phyloP scores from a whole-genome alignment of 2,797 vertebrate genomes.

The Girardinus metallicus region DNA sequence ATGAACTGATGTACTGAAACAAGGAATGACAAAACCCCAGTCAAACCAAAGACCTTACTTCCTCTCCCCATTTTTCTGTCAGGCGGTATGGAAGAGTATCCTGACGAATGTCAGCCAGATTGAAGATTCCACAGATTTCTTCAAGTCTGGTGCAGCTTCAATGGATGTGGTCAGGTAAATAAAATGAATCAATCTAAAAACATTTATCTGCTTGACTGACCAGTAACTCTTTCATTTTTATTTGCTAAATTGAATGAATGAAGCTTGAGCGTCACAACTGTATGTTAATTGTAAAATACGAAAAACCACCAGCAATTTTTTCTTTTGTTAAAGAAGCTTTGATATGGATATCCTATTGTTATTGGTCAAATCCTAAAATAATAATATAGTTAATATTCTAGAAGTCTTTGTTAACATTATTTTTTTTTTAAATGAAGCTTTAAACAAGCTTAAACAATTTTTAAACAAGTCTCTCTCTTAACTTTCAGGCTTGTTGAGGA shows the following conservation, averaged over 20 bases:
- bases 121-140: conserved; percentile 88
- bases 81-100: conserved; percentile 88
- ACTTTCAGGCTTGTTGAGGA: conserved; percentile 86
- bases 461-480: background rate
- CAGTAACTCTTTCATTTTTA: background rate
- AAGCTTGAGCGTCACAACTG: background rate
- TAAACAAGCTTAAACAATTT: no score
- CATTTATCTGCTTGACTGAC: background rate
- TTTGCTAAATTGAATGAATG: background rate
- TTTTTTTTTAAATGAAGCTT: background rate
- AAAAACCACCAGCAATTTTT: background rate
- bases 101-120: conserved; percentile 81
- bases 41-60: background rate
- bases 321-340: background rate
- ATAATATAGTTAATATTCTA: background rate
- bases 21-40: background rate
- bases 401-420: background rate
- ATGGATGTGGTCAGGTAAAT: conserved; percentile 90
- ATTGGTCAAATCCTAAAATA: background rate
- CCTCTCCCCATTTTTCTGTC: background rate
- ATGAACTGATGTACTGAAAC: background rate
- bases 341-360: background rate
- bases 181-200: background rate
- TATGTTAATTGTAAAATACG: background rate
- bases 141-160: conserved; percentile 89